Evolutionary conservation across 2,113 vertebrate genomes (phyloP), one percentile per base, ranked within the genome.

Genomic region (Ptilonorhynchus violaceus): DNA sequence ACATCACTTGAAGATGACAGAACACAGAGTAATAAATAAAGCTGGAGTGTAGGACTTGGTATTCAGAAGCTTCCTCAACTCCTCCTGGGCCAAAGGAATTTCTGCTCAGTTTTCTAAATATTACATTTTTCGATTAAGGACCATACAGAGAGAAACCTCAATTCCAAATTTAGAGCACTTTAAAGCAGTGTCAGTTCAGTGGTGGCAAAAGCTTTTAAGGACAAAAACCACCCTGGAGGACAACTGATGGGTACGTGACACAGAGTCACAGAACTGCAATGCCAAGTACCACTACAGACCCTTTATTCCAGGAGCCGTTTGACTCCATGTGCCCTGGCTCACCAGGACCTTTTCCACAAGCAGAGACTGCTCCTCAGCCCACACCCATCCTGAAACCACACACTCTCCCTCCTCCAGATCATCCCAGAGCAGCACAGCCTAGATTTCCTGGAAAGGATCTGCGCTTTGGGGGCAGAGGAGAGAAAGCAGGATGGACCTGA

Each of bases 131-230:
- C 39, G 42, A 86, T 96, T 81, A 81, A 77, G 35, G 64, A 63
- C 59, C 87, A 88, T 68, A 82, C 18, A 42, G 79, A 85, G 41
- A 82, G 52, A 96, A 96, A 88, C 85, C 81, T 93, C 89, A 83
- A 85, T 83, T 95, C 68, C 82, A 46, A 64, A 95, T 93, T 85
- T 91, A 92, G 78, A 93, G 42, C 72, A 42, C 44, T 49, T 67
- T 75, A 79, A 82, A 91, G 17, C 78, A 77, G 28, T 7, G 41
- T 49, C 79, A 81, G 28, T 31, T 93, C 60, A 63, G 28, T 7
- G 11, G 27, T 25, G 19, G 67, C 53, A 79, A 69, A 69, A 94
- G 62, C 49, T 85, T 84, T 72, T 85, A 83, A 90, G 85, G 78
- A 88, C 67, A 18, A 50, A 93, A 85, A 2, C 28, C 50, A 66